Evolutionary conservation across 2,888 invertebrate genomes (phyloP).

Genomic region (Siphlonurus alternatus): DNA sequence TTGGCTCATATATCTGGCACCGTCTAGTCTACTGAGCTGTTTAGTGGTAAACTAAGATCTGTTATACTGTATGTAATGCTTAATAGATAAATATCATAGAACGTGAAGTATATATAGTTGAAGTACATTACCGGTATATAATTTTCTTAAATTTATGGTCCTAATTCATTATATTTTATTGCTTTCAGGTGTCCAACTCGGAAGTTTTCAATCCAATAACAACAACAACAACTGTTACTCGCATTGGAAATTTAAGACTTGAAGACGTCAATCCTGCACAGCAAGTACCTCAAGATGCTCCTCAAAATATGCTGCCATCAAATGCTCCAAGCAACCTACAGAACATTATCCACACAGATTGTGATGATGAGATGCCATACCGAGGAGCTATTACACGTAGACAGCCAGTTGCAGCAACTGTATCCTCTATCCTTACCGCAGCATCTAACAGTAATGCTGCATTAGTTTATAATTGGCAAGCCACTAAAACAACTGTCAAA

Average conservation of each 20-base stretch:
- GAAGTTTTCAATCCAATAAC: neutral
- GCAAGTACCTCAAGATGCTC: constrained; percentile 1
- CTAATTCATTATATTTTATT: neutral
- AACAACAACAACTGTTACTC: neutral
- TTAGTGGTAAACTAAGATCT: too few species aligned
- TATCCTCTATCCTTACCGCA: neutral
- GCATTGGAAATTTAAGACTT: constrained; percentile 3
- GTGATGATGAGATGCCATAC: neutral
- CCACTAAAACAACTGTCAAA: constrained; percentile 54
- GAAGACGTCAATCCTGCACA: neutral
- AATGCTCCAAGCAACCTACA: constrained; percentile 5
- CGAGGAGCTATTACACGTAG: neutral
- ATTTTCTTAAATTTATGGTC: too few species aligned
- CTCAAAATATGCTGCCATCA: constrained; percentile 9
- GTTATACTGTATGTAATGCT: too few species aligned
- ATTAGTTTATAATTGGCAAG: constrained; percentile 24
- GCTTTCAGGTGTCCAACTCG: neutral
- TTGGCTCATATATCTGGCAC: too few species aligned
- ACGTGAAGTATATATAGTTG: too few species aligned
- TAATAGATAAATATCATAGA: too few species aligned
- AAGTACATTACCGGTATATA: too few species aligned
- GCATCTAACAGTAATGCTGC: neutral
- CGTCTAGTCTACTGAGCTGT: too few species aligned
- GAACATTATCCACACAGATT: neutral
- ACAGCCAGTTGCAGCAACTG: neutral